These are phyloP conservation scores for Falco peregrinus DNA, from an alignment of 2,797 vertebrate genomes.

Conservation along the genomic window DNA sequence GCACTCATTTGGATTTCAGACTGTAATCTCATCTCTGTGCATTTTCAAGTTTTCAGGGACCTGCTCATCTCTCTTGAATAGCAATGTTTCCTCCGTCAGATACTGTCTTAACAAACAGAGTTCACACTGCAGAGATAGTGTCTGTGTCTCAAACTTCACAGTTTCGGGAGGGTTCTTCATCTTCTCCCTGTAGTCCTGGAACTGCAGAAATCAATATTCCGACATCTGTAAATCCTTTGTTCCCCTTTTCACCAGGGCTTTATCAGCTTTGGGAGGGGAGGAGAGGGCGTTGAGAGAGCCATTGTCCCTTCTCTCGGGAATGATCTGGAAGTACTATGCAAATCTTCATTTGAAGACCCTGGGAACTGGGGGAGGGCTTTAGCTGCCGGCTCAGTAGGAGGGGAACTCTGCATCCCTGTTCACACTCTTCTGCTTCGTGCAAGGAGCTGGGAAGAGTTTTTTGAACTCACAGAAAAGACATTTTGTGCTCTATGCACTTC, in stretches of 20 bases:
- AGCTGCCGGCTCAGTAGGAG: slow-evolving; percentile 16
- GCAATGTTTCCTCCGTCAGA: not conserved
- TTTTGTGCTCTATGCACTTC: not conserved
- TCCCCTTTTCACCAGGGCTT: slow-evolving; percentile 34
- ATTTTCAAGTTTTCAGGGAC: not conserved
- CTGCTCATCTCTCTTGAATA: not conserved
- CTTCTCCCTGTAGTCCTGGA: not conserved
- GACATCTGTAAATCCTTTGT: slow-evolving; percentile 62
- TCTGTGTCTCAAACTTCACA: slow-evolving; percentile 28
- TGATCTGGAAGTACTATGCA: slow-evolving; percentile 64
- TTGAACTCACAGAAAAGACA: not conserved
- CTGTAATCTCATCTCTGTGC: not conserved
- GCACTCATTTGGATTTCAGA: not conserved
- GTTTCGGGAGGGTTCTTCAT: slow-evolving; percentile 2
- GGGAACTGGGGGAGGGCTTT: slow-evolving; percentile 66
- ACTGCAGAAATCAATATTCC: slow-evolving; percentile 49
- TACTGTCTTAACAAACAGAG: not conserved
- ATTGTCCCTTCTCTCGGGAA: slow-evolving; percentile 63
- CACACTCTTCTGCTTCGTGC: not conserved
- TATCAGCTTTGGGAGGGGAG: slow-evolving; percentile 28
- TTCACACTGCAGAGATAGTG: not conserved
- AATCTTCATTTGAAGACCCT: slow-evolving; percentile 71
- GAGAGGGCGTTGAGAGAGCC: slow-evolving; percentile 5
- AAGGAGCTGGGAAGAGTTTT: not conserved
- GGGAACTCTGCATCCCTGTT: not conserved